phyloP scores from a whole-genome alignment of 1,140 invertebrate genomes.

The Microplitis demolitor region DNA sequence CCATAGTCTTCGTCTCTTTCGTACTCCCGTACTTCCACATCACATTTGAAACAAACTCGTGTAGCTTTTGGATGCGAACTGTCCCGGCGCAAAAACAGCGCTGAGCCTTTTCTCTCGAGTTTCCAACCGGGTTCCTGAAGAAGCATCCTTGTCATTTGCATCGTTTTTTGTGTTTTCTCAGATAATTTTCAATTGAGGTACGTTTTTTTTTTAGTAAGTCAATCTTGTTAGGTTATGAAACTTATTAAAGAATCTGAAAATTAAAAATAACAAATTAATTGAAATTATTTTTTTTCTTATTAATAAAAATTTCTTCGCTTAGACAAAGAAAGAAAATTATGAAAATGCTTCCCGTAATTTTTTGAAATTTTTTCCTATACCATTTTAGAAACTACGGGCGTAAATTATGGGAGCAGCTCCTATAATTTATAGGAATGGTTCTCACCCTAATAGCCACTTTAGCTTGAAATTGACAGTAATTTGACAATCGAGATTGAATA shows the following conservation, averaged over 20 bases:
- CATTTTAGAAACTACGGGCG: too few relatives aligned
- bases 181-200: neutral
- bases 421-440: too few relatives aligned
- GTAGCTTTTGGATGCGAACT: conserved; percentile 47
- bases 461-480: too few relatives aligned
- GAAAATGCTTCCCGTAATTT: too few relatives aligned
- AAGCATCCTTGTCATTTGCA: conserved; percentile 50
- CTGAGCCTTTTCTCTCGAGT: conserved; percentile 58
- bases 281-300: neutral
- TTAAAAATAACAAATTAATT: neutral
- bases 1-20: conserved; percentile 55
- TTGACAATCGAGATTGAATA: too few relatives aligned
- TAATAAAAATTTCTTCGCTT: neutral
- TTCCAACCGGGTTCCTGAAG: conserved; percentile 61
- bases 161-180: neutral
- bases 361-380: too few relatives aligned
- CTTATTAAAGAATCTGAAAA: neutral
- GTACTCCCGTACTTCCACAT: conserved; percentile 61
- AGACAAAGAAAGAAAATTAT: too few relatives aligned
- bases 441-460: too few relatives aligned
- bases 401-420: too few relatives aligned
- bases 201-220: neutral
- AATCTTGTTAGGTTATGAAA: neutral
- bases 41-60: conserved; percentile 59
- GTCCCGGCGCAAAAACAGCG: conserved; percentile 54